Percentiles rank a stretch among this genome's conserved stretches.
phyloP scores from a whole-genome alignment of 2,888 invertebrate species.

The Chymomyza amoena region DNA sequence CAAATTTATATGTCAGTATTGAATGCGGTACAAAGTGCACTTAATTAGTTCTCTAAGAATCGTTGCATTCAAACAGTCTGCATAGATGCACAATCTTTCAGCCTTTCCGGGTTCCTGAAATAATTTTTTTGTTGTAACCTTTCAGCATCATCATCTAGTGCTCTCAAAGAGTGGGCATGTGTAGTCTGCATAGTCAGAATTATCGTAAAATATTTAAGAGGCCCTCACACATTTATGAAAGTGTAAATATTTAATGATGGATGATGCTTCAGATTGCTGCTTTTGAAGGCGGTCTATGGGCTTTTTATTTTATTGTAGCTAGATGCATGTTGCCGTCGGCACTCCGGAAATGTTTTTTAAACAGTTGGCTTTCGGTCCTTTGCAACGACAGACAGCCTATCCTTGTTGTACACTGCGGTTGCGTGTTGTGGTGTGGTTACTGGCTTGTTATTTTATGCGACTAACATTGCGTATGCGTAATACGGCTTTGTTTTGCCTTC shows the following conservation, averaged over 20 bases:
- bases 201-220: conserved; percentile 66
- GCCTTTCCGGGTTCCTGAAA: conserved; percentile 13
- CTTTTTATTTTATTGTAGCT: conserved; percentile 9
- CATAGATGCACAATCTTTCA: too few species aligned
- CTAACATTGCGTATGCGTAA: conserved; percentile 49
- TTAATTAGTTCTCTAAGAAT: too few species aligned
- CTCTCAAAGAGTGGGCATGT: conserved; percentile 1
- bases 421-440: conserved; percentile 8
- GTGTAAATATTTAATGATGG: conserved; percentile 71
- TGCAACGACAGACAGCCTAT: not conserved
- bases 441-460: conserved; percentile 33
- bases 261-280: conserved; percentile 39
- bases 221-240: conserved; percentile 73
- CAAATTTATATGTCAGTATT: too few species aligned
- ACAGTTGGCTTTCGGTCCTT: not conserved
- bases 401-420: not conserved
- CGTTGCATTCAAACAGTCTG: too few species aligned
- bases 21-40: too few species aligned
- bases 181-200: conserved; percentile 49
- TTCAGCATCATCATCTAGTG: not conserved
- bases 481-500: conserved; percentile 21
- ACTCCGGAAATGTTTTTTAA: not conserved
- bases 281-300: conserved; percentile 22
- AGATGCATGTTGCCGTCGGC: conserved; percentile 24
- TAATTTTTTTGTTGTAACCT: conserved; percentile 16